These are phyloP conservation scores for Zeugodacus cucurbitae DNA, from an alignment of 1,140 invertebrate species.

Conservation along the genomic window DNA sequence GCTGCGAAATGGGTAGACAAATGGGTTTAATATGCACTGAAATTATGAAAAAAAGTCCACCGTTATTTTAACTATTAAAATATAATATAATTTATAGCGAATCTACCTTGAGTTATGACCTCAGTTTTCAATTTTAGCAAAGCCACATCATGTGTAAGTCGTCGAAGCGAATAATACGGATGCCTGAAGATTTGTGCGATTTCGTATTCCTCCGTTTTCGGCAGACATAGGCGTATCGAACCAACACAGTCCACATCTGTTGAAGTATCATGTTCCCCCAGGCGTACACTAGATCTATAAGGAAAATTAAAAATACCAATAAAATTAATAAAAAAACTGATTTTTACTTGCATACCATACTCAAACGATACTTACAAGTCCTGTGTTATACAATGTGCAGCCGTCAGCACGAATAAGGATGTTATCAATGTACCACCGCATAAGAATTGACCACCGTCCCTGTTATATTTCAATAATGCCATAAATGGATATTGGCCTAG, in stretches of 20 bases:
- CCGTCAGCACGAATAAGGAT: conserved; percentile 71
- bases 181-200: conserved; percentile 71
- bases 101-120: conserved; percentile 42
- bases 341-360: too few relatives aligned
- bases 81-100: not conserved
- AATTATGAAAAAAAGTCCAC: not conserved
- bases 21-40: conserved; percentile 55
- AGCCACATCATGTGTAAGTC: conserved; percentile 75
- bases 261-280: conserved; percentile 73
- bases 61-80: not conserved
- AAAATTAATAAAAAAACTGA: not conserved
- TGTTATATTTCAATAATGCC: conserved; percentile 66
- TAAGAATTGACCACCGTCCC: conserved; percentile 42
- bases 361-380: conserved; percentile 57
- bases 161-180: conserved; percentile 69
- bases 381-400: conserved; percentile 68
- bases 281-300: conserved; percentile 67
- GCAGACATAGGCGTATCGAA: conserved; percentile 62
- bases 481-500: conserved; percentile 69
- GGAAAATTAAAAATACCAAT: not conserved
- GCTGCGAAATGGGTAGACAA: conserved; percentile 50
- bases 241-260: conserved; percentile 69
- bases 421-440: conserved; percentile 68
- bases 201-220: conserved; percentile 68
- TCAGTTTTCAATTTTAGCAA: conserved; percentile 65